Evolutionary conservation across 2,113 vertebrate genomes (phyloP).

Genomic region (Oplegnathus fasciatus): DNA sequence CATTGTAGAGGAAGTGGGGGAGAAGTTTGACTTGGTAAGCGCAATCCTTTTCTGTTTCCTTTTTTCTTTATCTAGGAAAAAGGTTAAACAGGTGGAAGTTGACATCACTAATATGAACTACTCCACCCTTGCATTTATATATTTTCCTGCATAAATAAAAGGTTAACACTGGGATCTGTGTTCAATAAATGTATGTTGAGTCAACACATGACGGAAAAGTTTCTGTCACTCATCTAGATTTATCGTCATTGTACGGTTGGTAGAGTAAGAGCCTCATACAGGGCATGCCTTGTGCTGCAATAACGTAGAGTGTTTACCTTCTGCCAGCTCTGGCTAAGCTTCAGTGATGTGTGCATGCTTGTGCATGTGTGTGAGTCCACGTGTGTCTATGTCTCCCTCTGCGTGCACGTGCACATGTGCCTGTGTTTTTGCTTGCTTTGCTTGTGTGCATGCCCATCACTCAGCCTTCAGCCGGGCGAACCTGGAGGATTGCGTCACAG

Average conservation of each 20-base stretch:
- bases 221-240: slow-evolving; percentile 57
- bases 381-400: slow-evolving; percentile 20
- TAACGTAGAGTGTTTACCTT: slow-evolving; percentile 57
- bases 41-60: neutral
- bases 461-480: slow-evolving; percentile 66
- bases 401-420: slow-evolving; percentile 32
- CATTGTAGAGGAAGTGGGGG: neutral
- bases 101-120: neutral
- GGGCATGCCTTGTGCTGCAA: slow-evolving; percentile 47
- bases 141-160: neutral
- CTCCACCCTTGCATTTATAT: slow-evolving; percentile 21
- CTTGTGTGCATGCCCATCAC: slow-evolving; percentile 53
- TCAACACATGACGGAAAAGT: slow-evolving; percentile 33
- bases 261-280: slow-evolving; percentile 45
- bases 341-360: slow-evolving; percentile 32
- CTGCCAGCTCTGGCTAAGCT: slow-evolving; percentile 42
- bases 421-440: slow-evolving; percentile 27
- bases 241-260: slow-evolving; percentile 29
- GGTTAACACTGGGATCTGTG: slow-evolving; percentile 31
- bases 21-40: neutral
- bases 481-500: slow-evolving; percentile 73
- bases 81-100: slow-evolving; percentile 21
- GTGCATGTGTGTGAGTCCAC: neutral
- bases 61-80: slow-evolving; percentile 16
- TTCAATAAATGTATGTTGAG: slow-evolving; percentile 12